phyloP scores from a whole-genome alignment of 2,113 vertebrate species.

The Hippocampus abdominalis region DNA sequence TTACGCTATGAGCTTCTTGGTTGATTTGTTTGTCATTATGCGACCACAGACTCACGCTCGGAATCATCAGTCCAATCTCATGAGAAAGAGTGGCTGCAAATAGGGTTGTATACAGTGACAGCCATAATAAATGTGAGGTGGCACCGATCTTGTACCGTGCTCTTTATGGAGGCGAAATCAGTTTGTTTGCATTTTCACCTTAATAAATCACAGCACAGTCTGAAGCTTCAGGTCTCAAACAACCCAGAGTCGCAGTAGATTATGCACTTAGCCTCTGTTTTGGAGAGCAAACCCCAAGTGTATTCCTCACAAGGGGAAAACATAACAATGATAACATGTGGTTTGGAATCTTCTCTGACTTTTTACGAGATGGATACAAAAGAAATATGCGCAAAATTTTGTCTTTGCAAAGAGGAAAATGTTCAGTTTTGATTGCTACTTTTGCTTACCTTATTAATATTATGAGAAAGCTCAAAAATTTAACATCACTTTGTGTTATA shows the following conservation, averaged over 20 bases:
- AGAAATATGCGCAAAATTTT: neutral
- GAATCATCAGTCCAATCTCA: neutral
- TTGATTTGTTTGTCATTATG: too few species aligned
- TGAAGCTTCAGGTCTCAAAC: neutral
- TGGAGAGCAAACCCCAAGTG: neutral
- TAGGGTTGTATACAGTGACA: neutral
- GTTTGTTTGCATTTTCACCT: constrained; percentile 18
- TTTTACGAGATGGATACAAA: neutral
- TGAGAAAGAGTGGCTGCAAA: neutral
- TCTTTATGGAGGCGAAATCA: neutral
- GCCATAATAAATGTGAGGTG: constrained; percentile 6
- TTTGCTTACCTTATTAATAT: too few species aligned
- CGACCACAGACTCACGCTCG: too few species aligned
- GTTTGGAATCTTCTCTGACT: neutral
- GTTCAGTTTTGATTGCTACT: neutral
- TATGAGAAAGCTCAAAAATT: neutral
- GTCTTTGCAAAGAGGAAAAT: neutral
- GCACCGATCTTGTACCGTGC: neutral
- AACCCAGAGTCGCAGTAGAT: neutral
- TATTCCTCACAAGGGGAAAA: neutral
- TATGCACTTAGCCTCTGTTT: neutral
- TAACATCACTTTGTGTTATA: neutral
- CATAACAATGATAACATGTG: constrained; percentile 3
- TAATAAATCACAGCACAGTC: constrained; percentile 14
- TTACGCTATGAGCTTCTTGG: too few species aligned